Evolutionary conservation across 2,888 invertebrate species (phyloP).

Genomic region (Baccha elongata): DNA sequence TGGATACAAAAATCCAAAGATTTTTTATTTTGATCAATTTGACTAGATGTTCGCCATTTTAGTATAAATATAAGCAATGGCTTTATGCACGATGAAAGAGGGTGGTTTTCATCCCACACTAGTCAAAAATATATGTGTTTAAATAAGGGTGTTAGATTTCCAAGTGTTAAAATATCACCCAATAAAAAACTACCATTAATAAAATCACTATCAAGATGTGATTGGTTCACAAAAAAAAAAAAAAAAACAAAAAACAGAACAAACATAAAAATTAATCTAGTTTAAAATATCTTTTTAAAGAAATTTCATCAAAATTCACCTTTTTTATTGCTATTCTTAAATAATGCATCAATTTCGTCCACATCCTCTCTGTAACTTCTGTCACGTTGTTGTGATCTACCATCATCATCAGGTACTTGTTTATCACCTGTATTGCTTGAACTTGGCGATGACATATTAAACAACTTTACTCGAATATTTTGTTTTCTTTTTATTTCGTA

Average conservation of each 20-base stretch:
- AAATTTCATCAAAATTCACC: too few species aligned
- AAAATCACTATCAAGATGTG: not conserved
- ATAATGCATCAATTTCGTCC: constrained; percentile 65
- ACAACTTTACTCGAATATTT: constrained; percentile 29
- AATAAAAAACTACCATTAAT: not conserved
- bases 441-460: constrained; percentile 65
- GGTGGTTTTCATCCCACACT: not conserved
- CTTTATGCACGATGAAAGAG: too few species aligned
- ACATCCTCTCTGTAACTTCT: constrained; percentile 44
- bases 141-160: constrained; percentile 3
- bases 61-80: too few species aligned
- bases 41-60: constrained; percentile 1
- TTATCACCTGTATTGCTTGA: constrained; percentile 67
- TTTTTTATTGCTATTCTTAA: constrained; percentile 54
- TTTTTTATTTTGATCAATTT: too few species aligned
- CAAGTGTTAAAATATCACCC: not conserved
- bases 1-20: too few species aligned
- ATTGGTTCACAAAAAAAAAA: not conserved
- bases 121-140: not conserved
- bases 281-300: constrained; percentile 1
- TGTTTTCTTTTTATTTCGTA: constrained; percentile 11
- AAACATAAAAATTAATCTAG: not conserved
- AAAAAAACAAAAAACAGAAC: not conserved
- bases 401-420: constrained; percentile 42
- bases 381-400: constrained; percentile 53